Base-by-base conservation (phyloP, 1,140 invertebrate species). In the Camponotus vicinus region DNA sequence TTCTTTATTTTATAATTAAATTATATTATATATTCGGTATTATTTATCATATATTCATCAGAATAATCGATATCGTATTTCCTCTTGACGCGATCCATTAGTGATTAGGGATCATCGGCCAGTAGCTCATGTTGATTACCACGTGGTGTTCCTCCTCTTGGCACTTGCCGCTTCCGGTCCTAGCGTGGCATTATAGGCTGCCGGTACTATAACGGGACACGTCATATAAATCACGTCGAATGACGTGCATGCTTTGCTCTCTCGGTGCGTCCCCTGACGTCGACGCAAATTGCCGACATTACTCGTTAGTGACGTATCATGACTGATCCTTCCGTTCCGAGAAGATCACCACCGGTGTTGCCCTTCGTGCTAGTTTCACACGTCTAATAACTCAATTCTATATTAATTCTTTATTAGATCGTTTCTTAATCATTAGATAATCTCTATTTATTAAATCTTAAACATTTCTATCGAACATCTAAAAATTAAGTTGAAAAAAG, bases 251-350 rank as follows among this genome's bases (percentile, higher is more conserved):
- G 67, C 64, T 78, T 85, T 86, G 70, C 82, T 90, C 79, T 82
- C 79, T 73, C 55, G 45, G 40, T 84, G 15, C 40, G 89, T 86
- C 77, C 76, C 86, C 52, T 75, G 59, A 55, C 70, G 78, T 90
- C 37, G 77, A 71, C 86, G 70, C 91, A 92, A 92, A 93, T 93
- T 92, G 88, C 79, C 70, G 75, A 86, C 85, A 93, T 93, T 92
- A 93, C 85, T 90, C 85, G 90, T 86, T 80, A 73, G 55, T 77
- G 87, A 86, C 86, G 89, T 61, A 90, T 89, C 89, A 86, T 84
- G 78, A 90, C 86, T 87, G 79, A 73, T 9, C 84, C 71, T 88
- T 86, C 78, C 73, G 49, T 49, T 61, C 57, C 32, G 63, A 78
- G 52, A 55, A 84, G 59, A 59, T 61, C 59, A 15, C 73, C 37